Base-by-base conservation (phyloP, 92 coral and sea anemone species). In the Pocillopora meandrina region DNA sequence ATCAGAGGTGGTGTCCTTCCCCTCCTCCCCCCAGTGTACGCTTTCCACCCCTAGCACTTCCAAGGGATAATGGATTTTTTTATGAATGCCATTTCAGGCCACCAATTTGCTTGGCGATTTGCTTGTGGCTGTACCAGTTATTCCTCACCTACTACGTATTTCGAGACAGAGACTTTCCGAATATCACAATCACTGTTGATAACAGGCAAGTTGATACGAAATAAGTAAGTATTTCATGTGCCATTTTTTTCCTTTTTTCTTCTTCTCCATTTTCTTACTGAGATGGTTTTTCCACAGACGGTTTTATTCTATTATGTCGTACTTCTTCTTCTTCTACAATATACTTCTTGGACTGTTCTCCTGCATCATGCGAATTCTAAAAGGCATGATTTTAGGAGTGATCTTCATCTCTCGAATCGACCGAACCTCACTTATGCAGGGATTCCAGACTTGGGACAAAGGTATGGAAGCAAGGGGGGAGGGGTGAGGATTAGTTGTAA, bases 251-350 rank as follows among this genome's bases (percentile, higher is more conserved):
- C 5, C 49, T 35, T 74, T 65, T 16, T 35, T 47, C 58, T 52
- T n/a, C n/a, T n/a, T n/a, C n/a, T 42, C 5, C 49, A 42, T 42
- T 42, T 42, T 42, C 49, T 42, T 42, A 5, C 49, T 2, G 49
- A 42, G 2, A 2, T 42, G 49, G 5, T 35, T 74, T 65, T 16
- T 35, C 26, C 64, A 23, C 81, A 95, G 97, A 70, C 98, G 91
- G 60, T 71, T 89, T 13, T 93, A 71, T 63, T 90, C 80, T 84
- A 90, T 93, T 75, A 74, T 87, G 64, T 83, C 97, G 26, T 95
- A 78, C 69, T 95, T 95, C 88, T 88, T 93, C 69, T 95, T 93
- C 93, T 95, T 95, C 89, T 90, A 89, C 75, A 93, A 95, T 82
- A 84, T 95, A 81, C 69, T 95, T 59, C 91, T 95, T 57, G 97